These are phyloP conservation scores for Oophaga sylvatica DNA, from an alignment of 2,797 vertebrate species.

Conservation along the genomic window DNA sequence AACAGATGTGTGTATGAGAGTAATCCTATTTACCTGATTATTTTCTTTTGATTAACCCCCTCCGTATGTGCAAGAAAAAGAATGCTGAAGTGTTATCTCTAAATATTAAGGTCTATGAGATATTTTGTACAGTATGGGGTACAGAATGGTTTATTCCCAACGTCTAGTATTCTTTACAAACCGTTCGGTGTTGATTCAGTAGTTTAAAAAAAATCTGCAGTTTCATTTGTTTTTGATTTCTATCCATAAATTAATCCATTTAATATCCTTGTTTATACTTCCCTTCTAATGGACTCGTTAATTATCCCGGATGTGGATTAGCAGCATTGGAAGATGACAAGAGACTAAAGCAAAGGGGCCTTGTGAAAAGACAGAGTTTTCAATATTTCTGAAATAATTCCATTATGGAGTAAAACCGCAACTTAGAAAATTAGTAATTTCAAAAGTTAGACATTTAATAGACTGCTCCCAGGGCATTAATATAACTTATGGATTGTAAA, in stretches of 20 bases:
- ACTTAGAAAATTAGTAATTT: conserved; percentile 4
- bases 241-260: conserved; percentile 48
- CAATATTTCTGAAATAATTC: neutral
- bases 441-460: neutral
- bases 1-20: conserved; percentile 3
- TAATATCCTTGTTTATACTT: conserved; percentile 41
- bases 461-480: neutral
- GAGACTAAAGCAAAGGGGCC: neutral
- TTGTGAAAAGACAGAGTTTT: conserved; percentile 17
- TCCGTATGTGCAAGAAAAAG: conserved; percentile 3
- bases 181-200: conserved; percentile 16
- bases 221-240: conserved; percentile 48
- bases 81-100: neutral
- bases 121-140: neutral
- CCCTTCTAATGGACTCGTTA: conserved; percentile 48
- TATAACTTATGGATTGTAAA: neutral
- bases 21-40: conserved; percentile 35
- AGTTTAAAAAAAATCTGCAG: conserved; percentile 34
- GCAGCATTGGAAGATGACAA: conserved; percentile 29
- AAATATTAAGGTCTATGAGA: conserved; percentile 13
- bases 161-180: conserved; percentile 2
- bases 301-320: conserved; percentile 42
- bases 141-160: conserved; percentile 15
- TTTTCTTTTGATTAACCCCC: conserved; percentile 6
- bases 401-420: neutral